Percentiles rank a stretch among this genome's conserved stretches.
phyloP scores from a whole-genome alignment of 2,888 invertebrate species.

The Eristalis pertinax region DNA sequence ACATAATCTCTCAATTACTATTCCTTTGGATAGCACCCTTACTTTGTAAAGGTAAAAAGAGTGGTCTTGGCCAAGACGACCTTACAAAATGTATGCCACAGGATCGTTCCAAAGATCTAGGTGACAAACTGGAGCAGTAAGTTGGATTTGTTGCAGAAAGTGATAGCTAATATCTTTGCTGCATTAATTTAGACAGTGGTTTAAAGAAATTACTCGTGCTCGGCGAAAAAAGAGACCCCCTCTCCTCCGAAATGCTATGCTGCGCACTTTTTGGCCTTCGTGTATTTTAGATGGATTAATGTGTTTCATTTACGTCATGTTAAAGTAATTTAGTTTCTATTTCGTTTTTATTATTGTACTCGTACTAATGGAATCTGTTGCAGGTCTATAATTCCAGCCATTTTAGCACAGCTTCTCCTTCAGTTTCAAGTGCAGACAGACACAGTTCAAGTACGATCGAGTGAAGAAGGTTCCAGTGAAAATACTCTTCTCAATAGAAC shows the following conservation, averaged over 20 bases:
- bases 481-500: not conserved
- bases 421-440: slow-evolving; percentile 77
- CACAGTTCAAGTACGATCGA: not conserved
- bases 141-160: slow-evolving; percentile 9
- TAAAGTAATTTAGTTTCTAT: slow-evolving; percentile 77
- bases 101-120: slow-evolving; percentile 82
- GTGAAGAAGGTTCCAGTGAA: not conserved
- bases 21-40: slow-evolving; percentile 80
- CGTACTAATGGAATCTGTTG: not conserved
- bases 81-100: slow-evolving; percentile 85
- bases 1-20: slow-evolving; percentile 79
- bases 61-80: slow-evolving; percentile 85
- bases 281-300: slow-evolving; percentile 86
- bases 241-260: slow-evolving; percentile 85
- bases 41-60: slow-evolving; percentile 77
- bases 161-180: too few species aligned
- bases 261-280: slow-evolving; percentile 86
- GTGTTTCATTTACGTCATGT: slow-evolving; percentile 81
- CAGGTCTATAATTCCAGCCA: slow-evolving; percentile 80
- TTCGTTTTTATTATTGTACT: not conserved
- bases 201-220: slow-evolving; percentile 84
- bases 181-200: slow-evolving; percentile 84
- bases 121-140: slow-evolving; percentile 80
- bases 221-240: slow-evolving; percentile 84
- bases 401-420: slow-evolving; percentile 79